Evolutionary conservation across 2,888 invertebrate genomes (phyloP).

Genomic region (Spodoptera picta): DNA sequence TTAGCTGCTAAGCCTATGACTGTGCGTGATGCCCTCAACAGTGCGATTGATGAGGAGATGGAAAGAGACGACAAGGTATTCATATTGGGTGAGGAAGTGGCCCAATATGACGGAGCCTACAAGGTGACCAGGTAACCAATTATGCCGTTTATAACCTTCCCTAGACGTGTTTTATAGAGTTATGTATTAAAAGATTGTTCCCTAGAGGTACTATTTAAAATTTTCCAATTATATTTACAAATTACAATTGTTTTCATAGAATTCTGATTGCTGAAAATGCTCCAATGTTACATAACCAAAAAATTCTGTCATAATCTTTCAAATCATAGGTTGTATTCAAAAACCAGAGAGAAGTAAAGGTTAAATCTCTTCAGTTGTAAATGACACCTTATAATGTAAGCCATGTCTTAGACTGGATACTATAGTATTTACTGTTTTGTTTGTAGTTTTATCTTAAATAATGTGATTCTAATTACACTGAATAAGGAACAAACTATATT

Average conservation of each 20-base stretch:
- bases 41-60: slow-evolving; percentile 99
- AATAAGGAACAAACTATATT: no score
- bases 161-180: not conserved
- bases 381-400: not conserved
- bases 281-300: slow-evolving; percentile 75
- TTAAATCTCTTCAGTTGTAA: not conserved
- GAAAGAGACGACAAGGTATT: slow-evolving; percentile 97
- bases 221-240: not conserved
- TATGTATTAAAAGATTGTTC: slow-evolving; percentile 7
- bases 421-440: not conserved
- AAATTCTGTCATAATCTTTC: slow-evolving; percentile 69
- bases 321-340: slow-evolving; percentile 27
- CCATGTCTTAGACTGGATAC: not conserved
- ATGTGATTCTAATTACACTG: no score
- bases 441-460: not conserved
- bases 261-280: slow-evolving; percentile 13
- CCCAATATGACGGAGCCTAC: slow-evolving; percentile 99
- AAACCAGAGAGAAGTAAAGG: no score
- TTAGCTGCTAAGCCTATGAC: slow-evolving; percentile 92
- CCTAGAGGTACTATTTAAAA: not conserved
- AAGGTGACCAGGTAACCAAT: slow-evolving; percentile 92
- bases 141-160: slow-evolving; percentile 49
- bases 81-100: slow-evolving; percentile 98
- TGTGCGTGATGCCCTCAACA: slow-evolving; percentile 98
- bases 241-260: not conserved